Percentiles rank a stretch among this genome's conserved stretches.
Evolutionary conservation across 2,797 vertebrate genomes (phyloP).

Genomic region (Coregonus suidteri): DNA sequence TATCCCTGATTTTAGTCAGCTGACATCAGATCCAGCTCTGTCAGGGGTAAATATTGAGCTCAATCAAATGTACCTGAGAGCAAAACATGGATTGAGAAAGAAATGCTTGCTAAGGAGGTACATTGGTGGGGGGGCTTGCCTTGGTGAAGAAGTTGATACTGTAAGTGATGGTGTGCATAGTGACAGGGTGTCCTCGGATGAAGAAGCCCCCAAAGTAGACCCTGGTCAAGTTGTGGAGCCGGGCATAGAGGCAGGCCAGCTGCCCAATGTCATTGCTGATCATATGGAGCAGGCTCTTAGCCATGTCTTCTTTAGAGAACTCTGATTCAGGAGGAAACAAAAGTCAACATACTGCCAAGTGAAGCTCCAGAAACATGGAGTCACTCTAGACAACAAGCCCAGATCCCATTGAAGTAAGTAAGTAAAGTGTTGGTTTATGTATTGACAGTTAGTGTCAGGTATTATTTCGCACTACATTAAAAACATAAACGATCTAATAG

Average conservation of each 20-base stretch:
- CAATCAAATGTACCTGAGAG: background rate
- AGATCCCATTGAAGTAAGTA: background rate
- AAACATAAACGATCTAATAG: background rate
- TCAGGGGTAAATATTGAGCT: background rate
- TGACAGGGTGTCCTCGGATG: conserved; percentile 94
- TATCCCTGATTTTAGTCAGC: background rate
- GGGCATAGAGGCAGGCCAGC: conserved; percentile 94
- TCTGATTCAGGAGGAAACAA: conserved; percentile 67
- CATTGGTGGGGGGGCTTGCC: conserved; percentile 63
- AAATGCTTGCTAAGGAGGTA: no score
- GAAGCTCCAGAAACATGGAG: background rate
- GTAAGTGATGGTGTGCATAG: conserved; percentile 98
- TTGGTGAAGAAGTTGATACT: conserved; percentile 99
- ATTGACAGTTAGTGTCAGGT: background rate
- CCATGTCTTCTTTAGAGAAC: conserved; percentile 97
- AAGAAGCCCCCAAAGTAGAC: conserved; percentile 99
- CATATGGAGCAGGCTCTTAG: conserved; percentile 97
- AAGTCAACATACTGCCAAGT: background rate
- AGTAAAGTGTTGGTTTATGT: background rate
- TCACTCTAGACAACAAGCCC: background rate
- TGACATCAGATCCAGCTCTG: background rate
- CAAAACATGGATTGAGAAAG: background rate
- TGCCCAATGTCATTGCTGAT: conserved; percentile 99
- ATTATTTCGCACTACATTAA: background rate
- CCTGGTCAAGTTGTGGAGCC: conserved; percentile 85